Evolutionary conservation across 2,888 invertebrate genomes (phyloP).

Genomic region (Mythimna lalbum): DNA sequence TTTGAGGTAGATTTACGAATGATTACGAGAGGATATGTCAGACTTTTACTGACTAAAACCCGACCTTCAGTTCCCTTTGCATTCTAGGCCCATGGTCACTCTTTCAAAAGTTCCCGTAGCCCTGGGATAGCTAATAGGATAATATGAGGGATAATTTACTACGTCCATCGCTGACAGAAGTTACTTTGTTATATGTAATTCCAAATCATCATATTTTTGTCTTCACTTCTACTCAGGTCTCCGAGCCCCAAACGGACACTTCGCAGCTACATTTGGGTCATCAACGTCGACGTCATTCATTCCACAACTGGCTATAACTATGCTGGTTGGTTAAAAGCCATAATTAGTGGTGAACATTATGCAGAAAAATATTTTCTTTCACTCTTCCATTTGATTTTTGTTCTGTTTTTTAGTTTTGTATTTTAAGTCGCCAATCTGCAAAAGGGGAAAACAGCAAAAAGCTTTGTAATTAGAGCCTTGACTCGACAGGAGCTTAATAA

Average conservation of each 20-base stretch:
- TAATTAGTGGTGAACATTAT: constrained; percentile 54
- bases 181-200: neutral
- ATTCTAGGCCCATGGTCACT: too few species aligned
- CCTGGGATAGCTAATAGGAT: too few species aligned
- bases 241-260: constrained; percentile 41
- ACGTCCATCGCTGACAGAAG: too few species aligned
- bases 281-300: constrained; percentile 49
- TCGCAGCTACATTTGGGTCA: constrained; percentile 48
- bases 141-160: too few species aligned
- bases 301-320: constrained; percentile 40
- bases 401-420: constrained; percentile 60
- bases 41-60: too few species aligned
- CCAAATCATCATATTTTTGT: neutral
- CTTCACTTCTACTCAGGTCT: constrained; percentile 18
- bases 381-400: constrained; percentile 60
- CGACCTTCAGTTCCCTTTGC: too few species aligned
- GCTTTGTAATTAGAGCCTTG: constrained; percentile 74
- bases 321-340: constrained; percentile 53
- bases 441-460: constrained; percentile 68
- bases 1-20: too few species aligned
- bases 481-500: constrained; percentile 74
- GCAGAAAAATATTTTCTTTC: constrained; percentile 58
- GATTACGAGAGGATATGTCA: too few species aligned
- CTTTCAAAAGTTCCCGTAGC: too few species aligned
- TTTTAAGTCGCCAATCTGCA: constrained; percentile 70